These are phyloP conservation scores for Athalia circularis DNA, from an alignment of 2,888 invertebrate species.

Conservation along the genomic window DNA sequence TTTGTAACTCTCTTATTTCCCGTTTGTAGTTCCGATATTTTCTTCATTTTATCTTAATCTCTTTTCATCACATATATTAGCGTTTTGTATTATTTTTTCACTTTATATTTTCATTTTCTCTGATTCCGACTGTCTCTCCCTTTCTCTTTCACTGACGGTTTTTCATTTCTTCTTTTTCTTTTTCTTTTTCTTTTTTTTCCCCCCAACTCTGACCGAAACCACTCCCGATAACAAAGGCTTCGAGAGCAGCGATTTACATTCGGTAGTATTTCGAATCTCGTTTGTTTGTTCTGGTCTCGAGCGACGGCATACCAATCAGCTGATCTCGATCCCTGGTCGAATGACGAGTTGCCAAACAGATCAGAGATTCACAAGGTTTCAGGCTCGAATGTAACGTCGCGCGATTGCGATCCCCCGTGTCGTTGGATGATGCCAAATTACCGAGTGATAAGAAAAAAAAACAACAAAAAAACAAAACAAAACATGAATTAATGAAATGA, in stretches of 20 bases:
- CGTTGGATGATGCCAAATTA: too few species aligned
- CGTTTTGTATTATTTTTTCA: background rate
- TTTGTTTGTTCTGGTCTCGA: conserved; percentile 41
- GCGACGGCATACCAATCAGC: conserved; percentile 39
- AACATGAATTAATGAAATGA: too few species aligned
- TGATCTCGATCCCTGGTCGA: conserved; percentile 29
- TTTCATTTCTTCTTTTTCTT: background rate
- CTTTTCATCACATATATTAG: background rate
- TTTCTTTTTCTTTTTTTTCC: background rate
- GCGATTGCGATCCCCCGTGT: background rate
- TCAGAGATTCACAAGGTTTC: conserved; percentile 19
- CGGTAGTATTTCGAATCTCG: conserved; percentile 35
- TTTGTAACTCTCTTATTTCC: background rate
- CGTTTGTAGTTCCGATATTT: background rate
- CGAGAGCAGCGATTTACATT: conserved; percentile 40
- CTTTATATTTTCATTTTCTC: background rate
- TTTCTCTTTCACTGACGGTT: background rate
- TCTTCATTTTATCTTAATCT: background rate
- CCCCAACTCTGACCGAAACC: background rate
- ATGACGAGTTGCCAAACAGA: conserved; percentile 36
- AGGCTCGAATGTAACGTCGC: background rate
- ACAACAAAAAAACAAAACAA: too few species aligned
- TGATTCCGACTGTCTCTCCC: background rate
- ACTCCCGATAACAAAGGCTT: conserved; percentile 32
- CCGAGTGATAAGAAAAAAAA: too few species aligned